Evolutionary conservation across 2,888 invertebrate genomes (phyloP).

Genomic region (Lamellibrachia columna): DNA sequence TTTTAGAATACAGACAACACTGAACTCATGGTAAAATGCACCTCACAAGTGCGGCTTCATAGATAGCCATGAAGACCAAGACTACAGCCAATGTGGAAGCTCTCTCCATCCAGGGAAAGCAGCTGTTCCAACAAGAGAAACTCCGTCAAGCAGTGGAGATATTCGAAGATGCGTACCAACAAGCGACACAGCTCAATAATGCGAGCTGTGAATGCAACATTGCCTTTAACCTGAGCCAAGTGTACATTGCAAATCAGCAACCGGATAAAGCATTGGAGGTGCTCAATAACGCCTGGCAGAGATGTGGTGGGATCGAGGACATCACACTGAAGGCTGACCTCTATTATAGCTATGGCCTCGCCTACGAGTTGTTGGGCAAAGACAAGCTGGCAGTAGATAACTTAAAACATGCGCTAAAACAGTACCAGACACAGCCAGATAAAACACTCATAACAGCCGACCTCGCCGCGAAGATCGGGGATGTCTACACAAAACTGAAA

Average conservation of each 20-base stretch:
- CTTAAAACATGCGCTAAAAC: slow-evolving; percentile 48
- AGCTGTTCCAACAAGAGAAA: background rate
- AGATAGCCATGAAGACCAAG: slow-evolving; percentile 1
- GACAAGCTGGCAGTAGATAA: slow-evolving; percentile 44
- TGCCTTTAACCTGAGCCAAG: slow-evolving; percentile 60
- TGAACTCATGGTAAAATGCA: background rate
- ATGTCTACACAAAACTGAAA: slow-evolving; percentile 27
- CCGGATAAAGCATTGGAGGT: slow-evolving; percentile 47
- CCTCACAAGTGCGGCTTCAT: background rate
- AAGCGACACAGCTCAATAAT: slow-evolving; percentile 40
- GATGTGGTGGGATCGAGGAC: background rate
- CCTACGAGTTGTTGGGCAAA: slow-evolving; percentile 47
- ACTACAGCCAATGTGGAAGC: background rate
- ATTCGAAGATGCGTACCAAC: background rate
- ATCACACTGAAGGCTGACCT: slow-evolving; percentile 51
- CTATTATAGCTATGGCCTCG: slow-evolving; percentile 57
- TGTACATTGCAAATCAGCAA: slow-evolving; percentile 47
- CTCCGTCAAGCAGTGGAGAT: background rate
- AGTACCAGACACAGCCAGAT: slow-evolving; percentile 45
- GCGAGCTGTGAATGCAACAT: slow-evolving; percentile 49
- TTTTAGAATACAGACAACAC: too few species aligned
- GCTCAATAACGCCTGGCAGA: background rate
- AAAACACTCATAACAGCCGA: slow-evolving; percentile 46
- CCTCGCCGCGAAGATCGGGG: slow-evolving; percentile 36
- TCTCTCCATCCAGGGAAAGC: background rate